Evolutionary conservation across 2,888 invertebrate genomes (phyloP).

Genomic region (Dione vanillae): DNA sequence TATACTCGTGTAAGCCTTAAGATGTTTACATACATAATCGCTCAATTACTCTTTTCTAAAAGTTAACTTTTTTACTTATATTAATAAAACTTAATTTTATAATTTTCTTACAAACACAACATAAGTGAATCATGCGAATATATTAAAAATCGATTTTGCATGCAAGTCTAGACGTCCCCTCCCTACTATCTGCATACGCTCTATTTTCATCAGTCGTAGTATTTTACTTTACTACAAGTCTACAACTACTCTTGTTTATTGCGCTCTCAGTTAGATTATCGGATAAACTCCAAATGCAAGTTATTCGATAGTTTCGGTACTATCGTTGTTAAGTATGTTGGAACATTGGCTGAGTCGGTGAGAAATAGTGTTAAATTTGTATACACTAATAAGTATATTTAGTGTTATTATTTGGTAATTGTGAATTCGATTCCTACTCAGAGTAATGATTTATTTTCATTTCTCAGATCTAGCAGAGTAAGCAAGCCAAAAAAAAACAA

Average conservation of each 20-base stretch:
- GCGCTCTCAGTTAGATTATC: conserved; percentile 55
- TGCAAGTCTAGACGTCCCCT: conserved; percentile 23
- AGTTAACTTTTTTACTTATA: background rate
- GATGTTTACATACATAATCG: background rate
- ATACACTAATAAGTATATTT: background rate
- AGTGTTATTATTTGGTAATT: background rate
- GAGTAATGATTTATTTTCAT: too few relatives aligned
- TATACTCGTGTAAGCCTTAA: too few relatives aligned
- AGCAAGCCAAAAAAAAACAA: too few relatives aligned
- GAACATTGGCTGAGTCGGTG: background rate
- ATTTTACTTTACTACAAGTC: conserved; percentile 25
- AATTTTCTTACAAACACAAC: background rate
- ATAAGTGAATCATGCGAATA: conserved; percentile 11
- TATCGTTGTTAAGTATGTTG: conserved; percentile 1
- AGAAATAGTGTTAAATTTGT: background rate
- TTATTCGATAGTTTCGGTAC: conserved; percentile 22
- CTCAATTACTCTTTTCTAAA: background rate
- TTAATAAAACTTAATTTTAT: too few relatives aligned
- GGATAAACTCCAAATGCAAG: conserved; percentile 35
- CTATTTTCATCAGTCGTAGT: conserved; percentile 10
- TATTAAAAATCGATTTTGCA: conserved; percentile 22
- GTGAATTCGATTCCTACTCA: too few relatives aligned
- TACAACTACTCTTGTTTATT: conserved; percentile 39
- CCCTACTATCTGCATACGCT: conserved; percentile 21
- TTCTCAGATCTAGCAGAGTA: too few relatives aligned